Percentiles rank a stretch among this genome's conserved stretches.
phyloP scores from a whole-genome alignment of 1,140 invertebrate genomes.

The Trinorchestia longiramus region DNA sequence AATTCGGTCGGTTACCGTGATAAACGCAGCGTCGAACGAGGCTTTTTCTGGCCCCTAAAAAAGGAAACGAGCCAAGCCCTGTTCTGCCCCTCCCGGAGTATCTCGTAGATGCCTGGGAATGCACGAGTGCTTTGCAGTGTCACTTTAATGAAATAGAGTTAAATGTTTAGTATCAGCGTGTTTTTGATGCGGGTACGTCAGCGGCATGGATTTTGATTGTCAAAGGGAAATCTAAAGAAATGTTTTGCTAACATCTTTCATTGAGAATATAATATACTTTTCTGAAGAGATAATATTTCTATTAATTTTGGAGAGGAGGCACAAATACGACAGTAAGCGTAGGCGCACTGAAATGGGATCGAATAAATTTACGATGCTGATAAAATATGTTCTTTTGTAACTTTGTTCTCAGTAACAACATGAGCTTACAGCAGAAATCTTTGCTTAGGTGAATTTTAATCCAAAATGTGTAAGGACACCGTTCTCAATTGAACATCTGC shows the following conservation, averaged over 20 bases:
- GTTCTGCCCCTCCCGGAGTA: background rate
- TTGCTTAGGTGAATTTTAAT: background rate
- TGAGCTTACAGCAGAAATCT: background rate
- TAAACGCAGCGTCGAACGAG: constrained; percentile 16
- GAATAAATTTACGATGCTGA: background rate
- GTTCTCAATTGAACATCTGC: background rate
- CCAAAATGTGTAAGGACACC: background rate
- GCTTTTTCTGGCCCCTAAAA: constrained; percentile 29
- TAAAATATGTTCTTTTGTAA: background rate
- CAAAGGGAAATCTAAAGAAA: background rate
- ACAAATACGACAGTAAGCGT: background rate
- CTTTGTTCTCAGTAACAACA: background rate
- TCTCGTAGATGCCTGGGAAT: background rate
- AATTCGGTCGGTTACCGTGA: constrained; percentile 5
- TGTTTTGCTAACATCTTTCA: background rate
- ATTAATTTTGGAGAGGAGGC: background rate
- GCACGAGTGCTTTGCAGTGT: background rate
- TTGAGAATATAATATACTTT: background rate
- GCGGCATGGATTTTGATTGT: background rate
- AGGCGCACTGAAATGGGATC: background rate
- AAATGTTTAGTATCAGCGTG: background rate
- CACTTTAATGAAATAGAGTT: background rate
- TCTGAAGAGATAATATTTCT: background rate
- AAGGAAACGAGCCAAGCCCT: background rate
- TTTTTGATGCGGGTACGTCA: background rate